Conservation (phyloP, 92 coral and sea anemone genomes). For the Muricea muricata region DNA sequence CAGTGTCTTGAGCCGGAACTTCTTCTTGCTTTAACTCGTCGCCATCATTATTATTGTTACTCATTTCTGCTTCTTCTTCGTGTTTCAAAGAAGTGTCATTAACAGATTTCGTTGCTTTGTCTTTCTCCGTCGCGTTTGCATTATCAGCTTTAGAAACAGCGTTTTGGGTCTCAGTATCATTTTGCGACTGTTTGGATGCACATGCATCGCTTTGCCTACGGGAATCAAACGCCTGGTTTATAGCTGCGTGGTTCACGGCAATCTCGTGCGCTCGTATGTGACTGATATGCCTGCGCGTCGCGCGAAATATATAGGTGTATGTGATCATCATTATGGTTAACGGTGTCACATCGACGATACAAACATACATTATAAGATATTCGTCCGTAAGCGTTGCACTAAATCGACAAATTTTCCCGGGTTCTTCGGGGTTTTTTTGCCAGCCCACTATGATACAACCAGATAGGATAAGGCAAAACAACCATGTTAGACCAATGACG, state of each 20-base stretch:
- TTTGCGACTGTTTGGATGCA: background rate
- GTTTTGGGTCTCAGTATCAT: background rate
- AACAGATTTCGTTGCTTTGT: too few relatives aligned
- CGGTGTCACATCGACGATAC: conserved; percentile 78
- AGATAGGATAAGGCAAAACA: conserved; percentile 60
- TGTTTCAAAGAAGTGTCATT: too few relatives aligned
- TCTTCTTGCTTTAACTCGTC: background rate
- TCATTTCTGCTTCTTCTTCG: background rate
- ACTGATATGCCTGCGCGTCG: conserved; percentile 82
- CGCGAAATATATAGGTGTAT: conserved; percentile 79
- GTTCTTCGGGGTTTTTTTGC: conserved; percentile 63
- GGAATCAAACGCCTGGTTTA: conserved; percentile 38
- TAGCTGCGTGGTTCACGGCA: conserved; percentile 27
- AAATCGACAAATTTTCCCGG: conserved; percentile 71
- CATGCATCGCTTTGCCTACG: background rate
- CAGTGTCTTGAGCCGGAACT: background rate
- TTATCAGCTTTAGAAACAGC: background rate
- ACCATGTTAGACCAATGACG: conserved; percentile 66
- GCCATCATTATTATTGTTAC: background rate
- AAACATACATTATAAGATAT: conserved; percentile 75
- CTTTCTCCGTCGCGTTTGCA: too few relatives aligned
- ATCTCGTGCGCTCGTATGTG: conserved; percentile 64
- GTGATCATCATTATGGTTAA: conserved; percentile 71
- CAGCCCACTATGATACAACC: conserved; percentile 65
- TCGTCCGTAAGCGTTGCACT: conserved; percentile 77